Base-by-base conservation (phyloP, 2,888 invertebrate genomes). In the Eupeodes latifasciatus region DNA sequence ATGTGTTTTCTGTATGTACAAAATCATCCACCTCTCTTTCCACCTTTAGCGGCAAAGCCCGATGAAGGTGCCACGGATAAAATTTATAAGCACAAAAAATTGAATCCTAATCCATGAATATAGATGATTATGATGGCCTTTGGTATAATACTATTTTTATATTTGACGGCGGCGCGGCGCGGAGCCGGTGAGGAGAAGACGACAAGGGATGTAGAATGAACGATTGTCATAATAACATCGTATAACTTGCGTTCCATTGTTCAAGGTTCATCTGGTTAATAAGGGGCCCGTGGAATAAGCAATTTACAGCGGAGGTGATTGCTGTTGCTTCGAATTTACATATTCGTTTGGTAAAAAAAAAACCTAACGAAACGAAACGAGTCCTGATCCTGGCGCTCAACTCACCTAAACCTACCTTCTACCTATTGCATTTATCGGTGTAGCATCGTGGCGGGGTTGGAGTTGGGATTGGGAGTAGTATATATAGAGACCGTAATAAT, bases 31-130 rank as follows among this genome's bases (percentile, higher is more conserved):
- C 66, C 27, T 36, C 53, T 61, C n/a, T 11, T 2, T 12, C 57
- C 19, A 55, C 19, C 57, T 7, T 7, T 9, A 40, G 6, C 40
- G 9, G 5, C 40, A 40, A 40, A 27, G 19, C 55, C 34, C 14
- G 59, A 53, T n/a, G 36, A 84, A 84, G 87, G 81, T 81, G 87
- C 81, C 72, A 62, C 80, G 80, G 81, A 84, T 84, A 84, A 84
- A 88, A 84, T 88, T 81, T 88, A 81, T 84, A 81, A 81, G 85
- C 81, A 81, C 78, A 81, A 93, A 93, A 93, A 93, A 93, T 93
- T 93, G 93, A 93, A 93, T 93, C 92, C 92, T 93, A 93, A 93
- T 93, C 93, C 93, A 93, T 93, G 93, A 93, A 93, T 93, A 93
- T 93, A 93, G 93, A 93, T 93, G 93, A 93, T 93, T 92, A 93